A percentile compares a stretch with the other conserved stretches of the same genome.
phyloP scores from a whole-genome alignment of 2,797 vertebrate species.

The Pantherophis alleghaniensis region DNA sequence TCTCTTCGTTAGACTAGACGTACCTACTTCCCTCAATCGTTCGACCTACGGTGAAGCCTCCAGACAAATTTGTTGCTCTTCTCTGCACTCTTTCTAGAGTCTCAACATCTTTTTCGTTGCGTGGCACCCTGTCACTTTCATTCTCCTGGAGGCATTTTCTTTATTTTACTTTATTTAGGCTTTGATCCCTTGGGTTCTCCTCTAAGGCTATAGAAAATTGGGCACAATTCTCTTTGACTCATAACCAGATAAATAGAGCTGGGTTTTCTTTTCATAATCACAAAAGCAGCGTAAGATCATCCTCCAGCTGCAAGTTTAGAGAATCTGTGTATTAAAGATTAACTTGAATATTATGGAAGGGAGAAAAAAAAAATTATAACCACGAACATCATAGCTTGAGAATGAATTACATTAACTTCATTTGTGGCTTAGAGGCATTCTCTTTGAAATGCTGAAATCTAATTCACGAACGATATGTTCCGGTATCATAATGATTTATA shows the following conservation, averaged over 20 bases:
- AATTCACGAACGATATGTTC: constrained; percentile 50
- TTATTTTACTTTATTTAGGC: neutral
- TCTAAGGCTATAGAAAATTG: neutral
- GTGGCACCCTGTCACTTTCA: neutral
- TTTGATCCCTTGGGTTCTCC: neutral
- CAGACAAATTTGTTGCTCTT: neutral
- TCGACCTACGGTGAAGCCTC: neutral
- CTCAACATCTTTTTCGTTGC: neutral
- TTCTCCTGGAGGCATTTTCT: neutral
- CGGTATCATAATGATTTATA: constrained; percentile 48
- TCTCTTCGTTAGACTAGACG: neutral
- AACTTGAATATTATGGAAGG: constrained; percentile 38
- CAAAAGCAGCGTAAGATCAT: constrained; percentile 33
- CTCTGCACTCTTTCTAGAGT: neutral
- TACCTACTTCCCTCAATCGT: neutral
- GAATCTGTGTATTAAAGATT: constrained; percentile 42
- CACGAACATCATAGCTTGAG: constrained; percentile 48
- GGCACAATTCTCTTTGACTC: constrained; percentile 28
- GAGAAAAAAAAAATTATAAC: constrained; percentile 13
- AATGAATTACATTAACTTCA: constrained; percentile 56
- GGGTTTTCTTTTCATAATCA: constrained; percentile 36
- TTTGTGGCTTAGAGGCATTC: constrained; percentile 57
- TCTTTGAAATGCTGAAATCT: constrained; percentile 52
- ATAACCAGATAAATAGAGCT: constrained; percentile 13
- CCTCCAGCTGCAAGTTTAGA: constrained; percentile 8